A percentile compares a stretch with the other conserved stretches of the same genome.
Evolutionary conservation across 2,797 vertebrate genomes (phyloP).

Genomic region (Eulemur mongoz): DNA sequence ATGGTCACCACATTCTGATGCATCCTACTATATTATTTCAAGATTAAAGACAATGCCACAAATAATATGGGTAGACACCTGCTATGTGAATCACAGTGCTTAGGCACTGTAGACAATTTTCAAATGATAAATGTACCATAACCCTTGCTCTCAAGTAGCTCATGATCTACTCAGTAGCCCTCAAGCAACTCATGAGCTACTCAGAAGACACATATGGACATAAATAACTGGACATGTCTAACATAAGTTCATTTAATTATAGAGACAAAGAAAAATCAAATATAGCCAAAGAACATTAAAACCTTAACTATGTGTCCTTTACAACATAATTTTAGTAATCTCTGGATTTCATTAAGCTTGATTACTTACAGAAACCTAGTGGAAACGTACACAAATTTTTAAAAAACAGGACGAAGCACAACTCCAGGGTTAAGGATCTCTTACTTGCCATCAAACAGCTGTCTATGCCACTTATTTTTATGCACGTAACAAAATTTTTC

Average conservation of each 20-base stretch:
- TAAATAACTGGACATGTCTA: background rate
- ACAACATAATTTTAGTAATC: background rate
- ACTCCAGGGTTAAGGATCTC: background rate
- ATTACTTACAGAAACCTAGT: background rate
- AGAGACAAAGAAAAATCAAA: background rate
- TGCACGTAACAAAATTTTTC: slow-evolving; percentile 1
- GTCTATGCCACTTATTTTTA: background rate
- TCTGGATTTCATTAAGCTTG: background rate
- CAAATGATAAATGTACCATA: accelerated
- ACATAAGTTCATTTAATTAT: background rate
- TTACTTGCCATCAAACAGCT: background rate
- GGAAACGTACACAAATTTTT: background rate
- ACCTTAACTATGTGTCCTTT: background rate
- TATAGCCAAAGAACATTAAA: background rate
- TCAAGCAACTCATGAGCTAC: background rate
- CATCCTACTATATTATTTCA: background rate
- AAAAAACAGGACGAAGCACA: background rate
- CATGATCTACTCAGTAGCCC: background rate
- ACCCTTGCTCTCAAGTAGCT: background rate
- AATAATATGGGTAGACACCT: background rate
- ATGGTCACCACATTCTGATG: background rate
- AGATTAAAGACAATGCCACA: background rate
- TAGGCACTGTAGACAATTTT: background rate
- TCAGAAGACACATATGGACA: background rate
- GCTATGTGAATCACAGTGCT: background rate